A percentile compares a stretch with the other conserved stretches of the same genome.
phyloP scores from a whole-genome alignment of 2,888 invertebrate species.

The Leucoptera coffeella region DNA sequence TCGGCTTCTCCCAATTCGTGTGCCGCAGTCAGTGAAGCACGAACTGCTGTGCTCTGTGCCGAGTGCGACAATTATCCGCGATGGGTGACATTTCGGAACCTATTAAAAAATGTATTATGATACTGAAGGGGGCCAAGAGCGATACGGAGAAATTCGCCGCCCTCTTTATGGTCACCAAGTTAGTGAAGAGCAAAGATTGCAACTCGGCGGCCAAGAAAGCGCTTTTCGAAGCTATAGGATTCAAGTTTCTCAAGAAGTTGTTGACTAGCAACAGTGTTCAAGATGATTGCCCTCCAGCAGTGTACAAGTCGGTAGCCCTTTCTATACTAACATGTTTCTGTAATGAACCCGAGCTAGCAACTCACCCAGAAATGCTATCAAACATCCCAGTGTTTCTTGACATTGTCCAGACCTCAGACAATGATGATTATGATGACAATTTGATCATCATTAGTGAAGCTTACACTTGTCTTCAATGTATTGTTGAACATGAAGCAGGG shows the following conservation, averaged over 20 bases:
- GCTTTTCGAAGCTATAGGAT: constrained; percentile 85
- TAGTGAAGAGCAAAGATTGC: constrained; percentile 80
- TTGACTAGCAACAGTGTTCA: constrained; percentile 70
- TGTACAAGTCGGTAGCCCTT: constrained; percentile 87
- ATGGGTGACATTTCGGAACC: constrained; percentile 67
- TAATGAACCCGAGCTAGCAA: constrained; percentile 70
- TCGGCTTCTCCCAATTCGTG: constrained; percentile 27
- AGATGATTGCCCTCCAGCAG: constrained; percentile 81
- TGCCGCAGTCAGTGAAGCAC: constrained; percentile 38
- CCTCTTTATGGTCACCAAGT: constrained; percentile 85
- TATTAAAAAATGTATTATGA: constrained; percentile 77
- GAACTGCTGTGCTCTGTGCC: constrained; percentile 35
- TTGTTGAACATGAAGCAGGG: constrained; percentile 72
- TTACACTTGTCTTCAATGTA: constrained; percentile 75
- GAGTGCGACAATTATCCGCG: constrained; percentile 22
- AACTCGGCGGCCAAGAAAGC: constrained; percentile 68
- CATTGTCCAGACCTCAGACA: constrained; percentile 78
- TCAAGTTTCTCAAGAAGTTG: constrained; percentile 76
- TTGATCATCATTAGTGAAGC: constrained; percentile 83
- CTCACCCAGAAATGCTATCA: constrained; percentile 76
- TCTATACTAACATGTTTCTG: constrained; percentile 85
- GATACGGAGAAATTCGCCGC: constrained; percentile 91
- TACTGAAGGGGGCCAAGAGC: constrained; percentile 71
- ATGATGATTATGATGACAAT: constrained; percentile 79
- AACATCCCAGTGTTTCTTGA: constrained; percentile 78